Evolutionary conservation across 1,140 invertebrate species (phyloP), one percentile per base, ranked within the genome.

Genomic region (Megalonaias nervosa): DNA sequence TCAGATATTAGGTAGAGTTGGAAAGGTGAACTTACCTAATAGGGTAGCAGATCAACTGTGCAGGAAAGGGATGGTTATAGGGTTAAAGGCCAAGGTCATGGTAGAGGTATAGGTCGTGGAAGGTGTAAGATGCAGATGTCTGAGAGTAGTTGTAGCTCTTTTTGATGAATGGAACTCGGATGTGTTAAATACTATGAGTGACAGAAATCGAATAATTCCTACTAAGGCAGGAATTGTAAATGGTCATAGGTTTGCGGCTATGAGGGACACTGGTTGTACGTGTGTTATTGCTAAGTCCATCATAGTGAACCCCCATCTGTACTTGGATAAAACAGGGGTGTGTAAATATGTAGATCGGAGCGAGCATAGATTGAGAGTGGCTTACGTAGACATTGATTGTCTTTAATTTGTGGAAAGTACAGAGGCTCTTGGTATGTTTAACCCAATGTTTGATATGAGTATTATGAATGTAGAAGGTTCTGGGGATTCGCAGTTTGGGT

Each of bases 231-330:
- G 72, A 56, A 60, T 31, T 64, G 74, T 76, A 23, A 74, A 71
- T 12, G 48, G 38, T 13, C 71, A 74, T 13, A 14, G 31, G 5
- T 71, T 74, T 6, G 48, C 16, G 2, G 80, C 76, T 26, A 26
- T 81, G 23, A 73, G 74, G 66, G 82, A 83, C 57, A 74, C 74
- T 65, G 82, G 82, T 12, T 83, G 80, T 79, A 77, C 62, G 23
- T 26, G 80, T 26, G 71, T 72, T 21, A 67, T 80, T 4, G 77
- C 80, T 15, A 56, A 48, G 26, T 14, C 15, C 9, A 56, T 23
- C 17, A 67, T 81, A 17, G 81, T 81, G 1, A 2, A 38, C 11
- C 16, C 26, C 17, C 55, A 67, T 38, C 55, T 67, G 56, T 48
- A 71, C 19, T 71, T 70, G 23, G 71, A 57, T 5, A 48, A 75